A percentile compares a stretch with the other conserved stretches of the same genome.
Evolutionary conservation across 2,113 vertebrate species (phyloP).

Genomic region (Apus apus): DNA sequence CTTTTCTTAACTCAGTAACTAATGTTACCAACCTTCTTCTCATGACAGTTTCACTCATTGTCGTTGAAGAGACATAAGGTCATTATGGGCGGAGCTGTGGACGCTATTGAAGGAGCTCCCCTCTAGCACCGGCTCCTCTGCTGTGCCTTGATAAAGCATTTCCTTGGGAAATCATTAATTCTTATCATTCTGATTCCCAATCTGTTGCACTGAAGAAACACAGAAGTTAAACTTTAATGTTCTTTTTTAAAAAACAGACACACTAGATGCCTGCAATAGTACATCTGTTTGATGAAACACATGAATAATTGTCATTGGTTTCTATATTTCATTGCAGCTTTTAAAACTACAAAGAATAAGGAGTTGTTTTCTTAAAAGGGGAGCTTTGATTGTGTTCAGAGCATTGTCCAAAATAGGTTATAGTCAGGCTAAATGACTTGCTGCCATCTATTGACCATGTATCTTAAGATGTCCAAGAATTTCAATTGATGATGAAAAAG

Average conservation of each 20-base stretch:
- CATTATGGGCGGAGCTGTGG: not conserved
- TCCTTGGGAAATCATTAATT: not conserved
- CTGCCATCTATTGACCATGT: constrained; percentile 77
- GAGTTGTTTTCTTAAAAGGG: not conserved
- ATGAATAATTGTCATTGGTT: not conserved
- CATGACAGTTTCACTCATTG: not conserved
- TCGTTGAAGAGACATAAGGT: not conserved
- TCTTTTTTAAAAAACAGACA: not conserved
- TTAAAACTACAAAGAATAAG: not conserved
- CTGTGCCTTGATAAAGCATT: not conserved
- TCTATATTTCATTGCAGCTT: not conserved
- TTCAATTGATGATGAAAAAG: constrained; percentile 63
- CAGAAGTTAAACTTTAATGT: not conserved
- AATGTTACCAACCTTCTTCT: not conserved
- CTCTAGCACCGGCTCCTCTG: not conserved
- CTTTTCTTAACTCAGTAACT: not conserved
- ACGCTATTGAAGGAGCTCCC: not conserved
- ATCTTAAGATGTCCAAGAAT: constrained; percentile 56
- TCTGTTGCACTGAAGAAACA: not conserved
- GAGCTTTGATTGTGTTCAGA: not conserved
- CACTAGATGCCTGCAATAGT: not conserved
- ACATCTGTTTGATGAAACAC: not conserved
- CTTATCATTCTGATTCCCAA: not conserved
- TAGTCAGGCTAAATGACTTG: constrained; percentile 74
- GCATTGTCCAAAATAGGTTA: constrained; percentile 17